Percentiles rank a stretch among this genome's conserved stretches.
These are phyloP conservation scores for Netelia virgata DNA, from an alignment of 2,888 invertebrate genomes.

Conservation along the genomic window DNA sequence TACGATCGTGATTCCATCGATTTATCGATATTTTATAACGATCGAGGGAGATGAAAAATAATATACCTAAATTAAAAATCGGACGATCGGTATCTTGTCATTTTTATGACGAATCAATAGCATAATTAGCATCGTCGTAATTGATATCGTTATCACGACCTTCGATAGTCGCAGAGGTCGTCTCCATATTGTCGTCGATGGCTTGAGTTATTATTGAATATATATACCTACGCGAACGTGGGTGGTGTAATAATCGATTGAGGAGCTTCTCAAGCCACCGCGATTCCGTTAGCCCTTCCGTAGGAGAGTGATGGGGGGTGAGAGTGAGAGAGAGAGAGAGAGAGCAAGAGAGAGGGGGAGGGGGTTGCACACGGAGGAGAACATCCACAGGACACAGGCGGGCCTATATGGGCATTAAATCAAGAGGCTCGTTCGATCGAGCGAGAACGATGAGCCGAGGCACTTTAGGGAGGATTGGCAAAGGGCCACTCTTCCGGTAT, in stretches of 20 bases:
- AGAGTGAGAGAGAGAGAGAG: constrained; percentile 5
- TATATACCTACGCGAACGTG: not conserved
- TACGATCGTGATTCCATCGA: constrained; percentile 78
- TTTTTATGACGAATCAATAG: not conserved
- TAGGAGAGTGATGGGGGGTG: constrained; percentile 2
- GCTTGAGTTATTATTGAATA: constrained; percentile 54
- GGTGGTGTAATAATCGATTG: constrained; percentile 55
- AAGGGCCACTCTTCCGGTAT: constrained; percentile 44
- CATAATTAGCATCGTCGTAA: not conserved
- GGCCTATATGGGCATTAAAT: constrained; percentile 70
- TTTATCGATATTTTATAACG: constrained; percentile 44
- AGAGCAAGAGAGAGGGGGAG: constrained; percentile 8
- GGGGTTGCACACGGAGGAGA: not conserved
- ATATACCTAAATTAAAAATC: not conserved
- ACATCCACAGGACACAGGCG: not conserved
- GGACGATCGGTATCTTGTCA: not conserved
- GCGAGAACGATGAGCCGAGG: constrained; percentile 61
- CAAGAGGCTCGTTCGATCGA: constrained; percentile 77
- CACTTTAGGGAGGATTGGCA: constrained; percentile 47
- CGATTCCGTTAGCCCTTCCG: constrained; percentile 43
- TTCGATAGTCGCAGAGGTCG: not conserved
- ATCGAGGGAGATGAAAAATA: too few relatives aligned
- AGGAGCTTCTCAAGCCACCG: constrained; percentile 32
- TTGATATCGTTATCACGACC: not conserved
- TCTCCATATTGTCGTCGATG: constrained; percentile 29